Evolutionary conservation across 2,888 invertebrate species (phyloP).

Genomic region (Eupithecia subfuscata): DNA sequence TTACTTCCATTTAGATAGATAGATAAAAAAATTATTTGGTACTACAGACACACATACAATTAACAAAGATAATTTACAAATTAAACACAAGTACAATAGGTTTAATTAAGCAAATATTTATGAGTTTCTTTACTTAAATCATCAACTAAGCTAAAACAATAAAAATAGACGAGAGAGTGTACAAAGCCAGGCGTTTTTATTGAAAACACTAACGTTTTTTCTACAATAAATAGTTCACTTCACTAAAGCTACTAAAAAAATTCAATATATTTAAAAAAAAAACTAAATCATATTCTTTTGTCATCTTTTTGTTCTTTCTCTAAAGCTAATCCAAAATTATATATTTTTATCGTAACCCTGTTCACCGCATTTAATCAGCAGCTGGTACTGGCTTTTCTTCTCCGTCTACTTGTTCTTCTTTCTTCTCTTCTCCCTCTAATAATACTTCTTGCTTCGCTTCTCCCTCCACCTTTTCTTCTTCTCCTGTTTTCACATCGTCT

Average conservation of each 20-base stretch:
- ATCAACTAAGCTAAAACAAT: too few species aligned
- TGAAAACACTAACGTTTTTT: background rate
- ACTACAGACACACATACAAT: too few species aligned
- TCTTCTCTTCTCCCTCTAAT: background rate
- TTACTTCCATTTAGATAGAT: background rate
- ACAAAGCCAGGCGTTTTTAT: background rate
- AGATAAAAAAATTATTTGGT: too few species aligned
- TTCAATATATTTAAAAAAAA: conserved; percentile 12
- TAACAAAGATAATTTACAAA: too few species aligned
- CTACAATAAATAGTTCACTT: conserved; percentile 1
- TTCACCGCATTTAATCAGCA: conserved; percentile 16
- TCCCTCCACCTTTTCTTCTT: conserved; percentile 27
- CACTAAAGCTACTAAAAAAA: conserved; percentile 22
- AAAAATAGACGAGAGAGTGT: background rate
- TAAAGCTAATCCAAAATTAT: background rate
- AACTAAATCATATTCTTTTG: background rate
- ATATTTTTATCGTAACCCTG: background rate
- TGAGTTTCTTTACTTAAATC: too few species aligned
- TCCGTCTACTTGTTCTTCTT: background rate
- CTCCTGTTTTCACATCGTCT: conserved; percentile 21
- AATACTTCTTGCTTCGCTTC: background rate
- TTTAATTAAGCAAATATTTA: too few species aligned
- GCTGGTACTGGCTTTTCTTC: conserved; percentile 10
- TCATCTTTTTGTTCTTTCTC: background rate
- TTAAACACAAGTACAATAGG: too few species aligned